Evolutionary conservation across 2,888 invertebrate genomes (phyloP).

Genomic region (Deilephila elpenor): DNA sequence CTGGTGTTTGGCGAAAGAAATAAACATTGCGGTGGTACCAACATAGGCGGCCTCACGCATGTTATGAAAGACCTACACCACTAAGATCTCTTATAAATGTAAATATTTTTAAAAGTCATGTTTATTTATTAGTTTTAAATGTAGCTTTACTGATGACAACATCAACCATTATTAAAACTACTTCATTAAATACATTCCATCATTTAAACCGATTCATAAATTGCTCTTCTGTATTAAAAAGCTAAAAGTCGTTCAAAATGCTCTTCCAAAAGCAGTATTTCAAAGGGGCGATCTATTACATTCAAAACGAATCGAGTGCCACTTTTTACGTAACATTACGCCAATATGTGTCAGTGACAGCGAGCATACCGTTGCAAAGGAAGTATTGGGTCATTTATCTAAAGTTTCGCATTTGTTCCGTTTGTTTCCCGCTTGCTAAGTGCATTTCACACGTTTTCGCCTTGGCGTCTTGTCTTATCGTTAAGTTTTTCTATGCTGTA

Average conservation of each 20-base stretch:
- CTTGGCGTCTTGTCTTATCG: conserved; percentile 4
- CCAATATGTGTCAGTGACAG: conserved; percentile 25
- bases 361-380: conserved; percentile 18
- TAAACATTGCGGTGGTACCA: too few relatives aligned
- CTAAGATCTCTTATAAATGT: too few relatives aligned
- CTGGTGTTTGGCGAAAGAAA: too few relatives aligned
- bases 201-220: too few relatives aligned
- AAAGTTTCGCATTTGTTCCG: neutral
- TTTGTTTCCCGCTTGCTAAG: conserved; percentile 8
- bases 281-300: conserved; percentile 18
- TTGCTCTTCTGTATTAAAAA: neutral
- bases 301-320: conserved; percentile 19
- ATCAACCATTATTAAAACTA: too few relatives aligned
- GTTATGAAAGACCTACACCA: too few relatives aligned
- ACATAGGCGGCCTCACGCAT: too few relatives aligned
- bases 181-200: too few relatives aligned
- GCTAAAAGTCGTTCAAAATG: neutral
- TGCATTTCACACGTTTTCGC: conserved; percentile 11
- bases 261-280: conserved; percentile 6
- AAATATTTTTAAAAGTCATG: too few relatives aligned
- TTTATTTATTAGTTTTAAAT: too few relatives aligned
- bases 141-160: too few relatives aligned
- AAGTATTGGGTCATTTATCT: conserved; percentile 26
- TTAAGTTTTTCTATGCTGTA: neutral
- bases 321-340: conserved; percentile 27